Evolutionary conservation across 2,797 vertebrate genomes (phyloP).

Genomic region (Thripadectes ignobilis): DNA sequence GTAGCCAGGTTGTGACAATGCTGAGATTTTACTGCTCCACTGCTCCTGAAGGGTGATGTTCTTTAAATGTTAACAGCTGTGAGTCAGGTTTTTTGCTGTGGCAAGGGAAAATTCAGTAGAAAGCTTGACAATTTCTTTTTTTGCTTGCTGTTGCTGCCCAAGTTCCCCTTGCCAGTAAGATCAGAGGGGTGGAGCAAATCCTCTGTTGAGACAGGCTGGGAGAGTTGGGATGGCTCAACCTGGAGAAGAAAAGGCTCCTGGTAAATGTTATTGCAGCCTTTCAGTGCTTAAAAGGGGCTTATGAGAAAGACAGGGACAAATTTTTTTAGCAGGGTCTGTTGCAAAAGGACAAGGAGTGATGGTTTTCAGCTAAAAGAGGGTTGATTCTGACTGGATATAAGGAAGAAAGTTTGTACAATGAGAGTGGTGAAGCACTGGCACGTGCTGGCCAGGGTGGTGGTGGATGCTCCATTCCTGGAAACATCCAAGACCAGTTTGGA

Average conservation of each 20-base stretch:
- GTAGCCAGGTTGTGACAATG: not conserved
- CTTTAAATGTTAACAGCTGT: not conserved
- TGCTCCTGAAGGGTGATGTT: not conserved
- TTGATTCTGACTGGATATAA: fast-evolving
- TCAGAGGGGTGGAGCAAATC: not conserved
- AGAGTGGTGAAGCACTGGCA: not conserved
- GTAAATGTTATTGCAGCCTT: fast-evolving
- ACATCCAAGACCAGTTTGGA: not conserved
- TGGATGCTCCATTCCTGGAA: not conserved
- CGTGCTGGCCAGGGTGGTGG: not conserved
- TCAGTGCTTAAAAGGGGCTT: not conserved
- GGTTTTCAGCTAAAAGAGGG: not conserved
- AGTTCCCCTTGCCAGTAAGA: not conserved
- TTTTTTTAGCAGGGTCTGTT: not conserved
- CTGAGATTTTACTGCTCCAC: not conserved
- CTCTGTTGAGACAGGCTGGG: not conserved
- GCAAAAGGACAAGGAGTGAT: not conserved
- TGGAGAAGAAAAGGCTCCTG: not conserved
- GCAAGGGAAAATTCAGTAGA: not conserved
- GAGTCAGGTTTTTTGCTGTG: not conserved
- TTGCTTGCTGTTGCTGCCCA: not conserved
- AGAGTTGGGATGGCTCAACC: not conserved
- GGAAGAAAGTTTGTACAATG: not conserved
- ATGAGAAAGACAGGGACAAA: not conserved
- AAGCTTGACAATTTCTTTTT: not conserved